Evolutionary conservation across 2,797 vertebrate genomes (phyloP), one percentile per base, ranked within the genome.

Genomic region (Paramormyrops hopkinsi): DNA sequence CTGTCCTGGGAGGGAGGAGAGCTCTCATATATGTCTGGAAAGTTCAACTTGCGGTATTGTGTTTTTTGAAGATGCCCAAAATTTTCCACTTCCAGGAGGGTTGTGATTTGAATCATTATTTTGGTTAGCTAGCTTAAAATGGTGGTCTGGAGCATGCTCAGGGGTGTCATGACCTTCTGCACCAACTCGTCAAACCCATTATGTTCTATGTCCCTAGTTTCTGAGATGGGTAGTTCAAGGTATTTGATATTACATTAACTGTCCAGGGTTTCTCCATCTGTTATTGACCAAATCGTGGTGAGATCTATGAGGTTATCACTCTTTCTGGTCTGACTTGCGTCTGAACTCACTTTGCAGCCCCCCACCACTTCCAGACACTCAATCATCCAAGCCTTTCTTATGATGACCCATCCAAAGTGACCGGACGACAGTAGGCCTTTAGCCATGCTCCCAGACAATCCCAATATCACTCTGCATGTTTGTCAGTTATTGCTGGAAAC

Each of bases 301-400:
- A 93, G 93, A 89, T 92, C 92, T 82, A 88, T 90, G 91, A 94
- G 92, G 91, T 91, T 89, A 87, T 90, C 88, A n/a, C 33, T 89
- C 88, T 89, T 19, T 82, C 76, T n/a, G 51, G 86, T 46, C 41
- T 82, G 76, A 7, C 76, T 46, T 46, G 76, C 2, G 1, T 65
- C 22, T 65, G 22, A 25, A 62, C 59, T 11, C 8, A 65, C 59
- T 29, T 65, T 29, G 3, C 22, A 29, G 2, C 29, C 8, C 59
- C 59, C 59, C 59, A 65, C 59, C 59, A 65, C 59, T 12, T 29
- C 12, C 65, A 69, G 29, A 69, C 0, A 33, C 29, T 69, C 65
- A 33, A 33, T 69, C 65, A 69, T 69, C 65, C 29, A 14, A 69
- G 65, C 29, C 29, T 17, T 17, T 73, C 65, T 73, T 37, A n/a